Percentiles rank a stretch among this genome's conserved stretches.
phyloP scores from a whole-genome alignment of 2,113 vertebrate genomes.

The Chinchilla lanigera region DNA sequence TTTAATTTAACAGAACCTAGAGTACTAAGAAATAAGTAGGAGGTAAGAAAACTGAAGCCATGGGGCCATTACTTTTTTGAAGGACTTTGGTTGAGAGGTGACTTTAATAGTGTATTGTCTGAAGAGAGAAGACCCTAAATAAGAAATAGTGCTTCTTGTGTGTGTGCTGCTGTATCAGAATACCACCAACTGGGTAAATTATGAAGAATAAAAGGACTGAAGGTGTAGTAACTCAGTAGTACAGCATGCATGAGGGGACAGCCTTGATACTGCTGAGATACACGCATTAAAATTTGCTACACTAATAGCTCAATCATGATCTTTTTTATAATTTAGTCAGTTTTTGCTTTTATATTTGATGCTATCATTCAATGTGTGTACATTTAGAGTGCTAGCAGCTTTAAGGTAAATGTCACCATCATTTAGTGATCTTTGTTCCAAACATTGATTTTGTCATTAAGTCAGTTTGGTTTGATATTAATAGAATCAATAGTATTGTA shows the following conservation, averaged over 20 bases:
- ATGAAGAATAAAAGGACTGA: not conserved
- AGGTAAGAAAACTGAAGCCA: not conserved
- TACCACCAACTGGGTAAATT: not conserved
- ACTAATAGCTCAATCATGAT: not conserved
- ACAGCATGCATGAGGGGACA: not conserved
- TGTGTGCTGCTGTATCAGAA: not conserved
- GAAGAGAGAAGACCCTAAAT: not conserved
- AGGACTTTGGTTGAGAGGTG: not conserved
- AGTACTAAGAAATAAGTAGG: not conserved
- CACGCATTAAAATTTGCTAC: not conserved
- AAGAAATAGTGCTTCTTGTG: not conserved
- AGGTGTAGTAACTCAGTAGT: not conserved
- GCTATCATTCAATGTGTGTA: not conserved
- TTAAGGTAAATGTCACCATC: not conserved
- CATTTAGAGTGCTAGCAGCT: not conserved
- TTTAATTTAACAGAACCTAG: not conserved
- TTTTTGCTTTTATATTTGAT: not conserved
- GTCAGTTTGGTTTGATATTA: not conserved
- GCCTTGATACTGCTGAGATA: not conserved
- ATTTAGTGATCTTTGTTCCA: not conserved
- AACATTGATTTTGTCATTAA: not conserved
- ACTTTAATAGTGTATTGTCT: not conserved
- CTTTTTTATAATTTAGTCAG: not conserved
- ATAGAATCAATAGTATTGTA: not conserved
- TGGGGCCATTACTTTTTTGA: not conserved